Evolutionary conservation across 2,888 invertebrate species (phyloP).

Genomic region (Sarcophaga rosellei): DNA sequence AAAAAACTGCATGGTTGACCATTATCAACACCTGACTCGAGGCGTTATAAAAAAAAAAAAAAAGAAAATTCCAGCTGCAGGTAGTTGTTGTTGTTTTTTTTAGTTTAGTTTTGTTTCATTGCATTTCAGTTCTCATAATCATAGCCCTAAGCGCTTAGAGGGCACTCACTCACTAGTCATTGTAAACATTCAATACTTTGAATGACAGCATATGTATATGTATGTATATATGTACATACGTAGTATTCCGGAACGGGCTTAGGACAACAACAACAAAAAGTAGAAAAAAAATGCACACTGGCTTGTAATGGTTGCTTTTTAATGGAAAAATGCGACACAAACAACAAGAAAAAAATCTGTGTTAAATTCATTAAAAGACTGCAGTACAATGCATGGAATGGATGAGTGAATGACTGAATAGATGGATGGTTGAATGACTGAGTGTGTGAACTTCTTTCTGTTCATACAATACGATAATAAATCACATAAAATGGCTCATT

Average conservation of each 20-base stretch:
- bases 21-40: slow-evolving; percentile 37
- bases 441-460: slow-evolving; percentile 43
- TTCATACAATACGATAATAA: slow-evolving; percentile 51
- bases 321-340: slow-evolving; percentile 14
- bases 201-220: slow-evolving; percentile 1
- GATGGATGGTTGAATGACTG: neutral
- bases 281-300: slow-evolving; percentile 34
- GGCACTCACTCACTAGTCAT: too few species aligned
- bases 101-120: too few species aligned
- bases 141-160: slow-evolving; percentile 26
- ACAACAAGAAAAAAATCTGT: slow-evolving; percentile 45
- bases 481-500: slow-evolving; percentile 65
- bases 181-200: too few species aligned
- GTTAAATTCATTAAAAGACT: slow-evolving; percentile 59
- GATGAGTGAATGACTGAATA: too few species aligned
- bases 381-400: too few species aligned
- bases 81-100: too few species aligned
- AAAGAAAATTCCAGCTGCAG: too few species aligned
- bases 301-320: too few species aligned
- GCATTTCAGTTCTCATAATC: neutral
- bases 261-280: slow-evolving; percentile 8
- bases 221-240: too few species aligned
- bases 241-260: too few species aligned
- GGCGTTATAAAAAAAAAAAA: slow-evolving; percentile 2
- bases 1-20: neutral